Conservation (phyloP, 1,140 invertebrate species). For the Daktulosphaira vitifoliae region DNA sequence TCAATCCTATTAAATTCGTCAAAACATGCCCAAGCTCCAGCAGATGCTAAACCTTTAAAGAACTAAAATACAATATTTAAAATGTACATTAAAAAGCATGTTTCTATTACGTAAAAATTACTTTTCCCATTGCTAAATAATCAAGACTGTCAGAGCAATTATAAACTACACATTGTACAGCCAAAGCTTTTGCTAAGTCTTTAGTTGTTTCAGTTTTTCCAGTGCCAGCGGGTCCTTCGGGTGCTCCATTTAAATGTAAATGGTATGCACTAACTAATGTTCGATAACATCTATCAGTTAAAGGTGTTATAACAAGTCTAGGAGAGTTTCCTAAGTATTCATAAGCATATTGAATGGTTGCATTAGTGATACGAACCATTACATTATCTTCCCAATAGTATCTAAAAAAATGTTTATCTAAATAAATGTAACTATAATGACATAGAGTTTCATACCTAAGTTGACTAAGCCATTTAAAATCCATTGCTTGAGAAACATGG, state of each 20-base stretch:
- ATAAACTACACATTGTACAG: conserved; percentile 87
- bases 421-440: background rate
- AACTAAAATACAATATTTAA: conserved; percentile 45
- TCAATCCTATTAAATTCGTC: conserved; percentile 95
- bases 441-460: conserved; percentile 47
- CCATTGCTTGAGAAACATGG: conserved; percentile 58
- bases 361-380: conserved; percentile 77
- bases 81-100: background rate
- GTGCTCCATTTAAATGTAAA: conserved; percentile 76
- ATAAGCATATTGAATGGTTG: conserved; percentile 73
- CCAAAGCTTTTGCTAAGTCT: conserved; percentile 79
- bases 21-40: conserved; percentile 88
- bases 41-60: conserved; percentile 78
- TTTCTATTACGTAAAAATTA: conserved; percentile 39
- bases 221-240: conserved; percentile 80
- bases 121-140: conserved; percentile 86
- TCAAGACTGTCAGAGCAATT: conserved; percentile 91
- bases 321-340: conserved; percentile 79
- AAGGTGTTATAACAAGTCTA: conserved; percentile 59
- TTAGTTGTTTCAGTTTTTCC: conserved; percentile 87
- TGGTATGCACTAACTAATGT: conserved; percentile 82
- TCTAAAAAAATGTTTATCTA: conserved; percentile 39
- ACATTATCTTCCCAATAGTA: conserved; percentile 82
- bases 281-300: conserved; percentile 72
- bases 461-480: conserved; percentile 88